Conservation (phyloP, 2,797 vertebrate species). For the Phrynocephalus guinanensis region DNA sequence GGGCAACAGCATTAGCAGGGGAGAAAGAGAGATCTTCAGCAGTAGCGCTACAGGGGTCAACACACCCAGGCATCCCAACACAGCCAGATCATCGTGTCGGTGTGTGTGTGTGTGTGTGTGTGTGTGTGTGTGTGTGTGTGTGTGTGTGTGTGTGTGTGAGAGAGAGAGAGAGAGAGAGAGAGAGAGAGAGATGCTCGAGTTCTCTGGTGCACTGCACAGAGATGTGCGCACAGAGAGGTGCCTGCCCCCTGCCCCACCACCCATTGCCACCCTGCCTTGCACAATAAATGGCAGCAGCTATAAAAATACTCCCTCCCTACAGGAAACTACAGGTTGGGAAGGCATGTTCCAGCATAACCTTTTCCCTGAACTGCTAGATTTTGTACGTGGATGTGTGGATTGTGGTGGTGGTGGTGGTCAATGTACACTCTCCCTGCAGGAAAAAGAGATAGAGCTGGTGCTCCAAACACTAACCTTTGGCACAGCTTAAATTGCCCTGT, state of each 20-base stretch:
- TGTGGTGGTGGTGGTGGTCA: no score
- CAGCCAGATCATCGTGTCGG: no score
- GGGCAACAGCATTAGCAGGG: no score
- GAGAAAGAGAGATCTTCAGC: no score
- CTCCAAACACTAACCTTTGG: background rate
- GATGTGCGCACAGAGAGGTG: background rate
- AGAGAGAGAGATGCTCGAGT: no score
- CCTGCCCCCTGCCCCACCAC: background rate
- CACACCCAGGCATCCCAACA: no score
- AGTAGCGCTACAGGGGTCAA: no score
- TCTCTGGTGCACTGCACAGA: background rate
- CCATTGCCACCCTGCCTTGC: background rate
- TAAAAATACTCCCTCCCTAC: background rate
- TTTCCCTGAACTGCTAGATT: background rate
- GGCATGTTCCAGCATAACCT: background rate
- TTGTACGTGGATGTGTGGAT: background rate
- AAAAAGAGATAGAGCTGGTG: background rate
- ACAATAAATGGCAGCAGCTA: background rate
- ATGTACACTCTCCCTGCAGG: background rate
- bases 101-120: no score
- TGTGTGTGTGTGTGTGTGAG: no score
- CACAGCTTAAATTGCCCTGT: no score
- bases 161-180: no score
- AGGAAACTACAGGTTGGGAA: background rate
- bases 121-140: no score